Evolutionary conservation across 2,113 vertebrate genomes (phyloP), one percentile per base, ranked within the genome.

Genomic region (Ivindomyrus marchei): DNA sequence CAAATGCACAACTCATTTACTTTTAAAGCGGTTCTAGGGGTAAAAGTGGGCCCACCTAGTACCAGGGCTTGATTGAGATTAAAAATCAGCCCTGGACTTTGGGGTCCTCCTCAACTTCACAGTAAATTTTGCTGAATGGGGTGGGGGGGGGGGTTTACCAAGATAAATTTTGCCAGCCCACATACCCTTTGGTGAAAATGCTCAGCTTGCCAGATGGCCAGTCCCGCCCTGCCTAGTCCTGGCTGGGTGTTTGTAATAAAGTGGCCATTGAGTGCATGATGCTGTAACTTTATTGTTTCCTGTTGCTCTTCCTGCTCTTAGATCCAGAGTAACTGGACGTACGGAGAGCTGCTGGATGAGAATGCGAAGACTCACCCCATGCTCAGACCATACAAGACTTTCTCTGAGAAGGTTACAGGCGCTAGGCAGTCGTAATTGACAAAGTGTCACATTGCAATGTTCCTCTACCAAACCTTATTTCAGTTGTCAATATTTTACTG

Each of bases 261-360:
- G 36, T 77, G 70, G 36, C 74, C 74, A 42, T 8, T 80, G 15
- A 80, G 74, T 42, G 13, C 17, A 42, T 80, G 36, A 36, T 80
- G 36, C 36, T 80, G 1, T 39, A 80, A 7, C 36, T 19, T 39
- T 5, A 4, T 70, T 47, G 42, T 6, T 56, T 90, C 36, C 31
- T 90, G 11, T 87, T 17, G 2, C 45, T 58, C 5, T 89, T 13
- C 92, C 92, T 88, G 66, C 10, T 52, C 62, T 49, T 93, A 98
- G 98, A 98, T 98, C 91, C 97, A 98, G 92, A 98, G 97, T 93
- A 99, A 97, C 92, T 99, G 98, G 97, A 96, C 96, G 1, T 99
- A 97, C 1, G 97, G 97, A 1, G 98, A 99, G 90, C 93, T 95
- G 2, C 88, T 96, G 87, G 97, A 99, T 52, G 98, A 99, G 91